Conservation (phyloP, 2,797 vertebrate species). For the Alfaro cultratus region DNA sequence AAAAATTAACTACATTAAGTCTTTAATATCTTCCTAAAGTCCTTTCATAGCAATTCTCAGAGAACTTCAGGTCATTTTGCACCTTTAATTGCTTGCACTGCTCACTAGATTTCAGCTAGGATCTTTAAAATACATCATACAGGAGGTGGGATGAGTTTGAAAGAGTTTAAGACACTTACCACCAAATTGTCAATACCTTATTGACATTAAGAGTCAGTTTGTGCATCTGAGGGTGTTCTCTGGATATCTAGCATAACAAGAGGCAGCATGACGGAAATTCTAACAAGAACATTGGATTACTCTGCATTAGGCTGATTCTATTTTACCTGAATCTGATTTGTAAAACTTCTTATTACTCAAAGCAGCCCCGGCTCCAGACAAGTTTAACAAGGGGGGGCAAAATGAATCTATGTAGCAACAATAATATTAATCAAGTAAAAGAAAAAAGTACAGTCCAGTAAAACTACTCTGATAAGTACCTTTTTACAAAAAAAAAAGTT, state of each 20-base stretch:
- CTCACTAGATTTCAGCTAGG: neutral
- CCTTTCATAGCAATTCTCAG: neutral
- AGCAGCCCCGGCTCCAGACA: too few relatives aligned
- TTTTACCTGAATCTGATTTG: neutral
- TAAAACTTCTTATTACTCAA: neutral
- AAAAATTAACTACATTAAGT: neutral
- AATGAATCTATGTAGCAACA: too few relatives aligned
- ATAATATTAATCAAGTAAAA: too few relatives aligned
- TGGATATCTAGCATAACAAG: neutral
- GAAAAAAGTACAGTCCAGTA: too few relatives aligned
- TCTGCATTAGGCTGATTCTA: neutral
- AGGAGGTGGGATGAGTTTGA: neutral
- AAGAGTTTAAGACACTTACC: neutral
- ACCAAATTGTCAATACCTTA: neutral
- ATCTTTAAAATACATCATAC: neutral
- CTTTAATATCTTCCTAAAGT: neutral
- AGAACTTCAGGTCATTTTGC: neutral
- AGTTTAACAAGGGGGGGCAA: too few relatives aligned
- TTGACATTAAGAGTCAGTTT: neutral
- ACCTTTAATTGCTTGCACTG: neutral
- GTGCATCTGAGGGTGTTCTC: neutral
- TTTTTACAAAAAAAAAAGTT: too few relatives aligned
- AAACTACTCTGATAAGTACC: too few relatives aligned
- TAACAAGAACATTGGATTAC: constrained; percentile 30
- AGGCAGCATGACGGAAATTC: neutral